These are phyloP conservation scores for Setophaga petechia DNA, from an alignment of 2,113 vertebrate genomes.

Conservation along the genomic window DNA sequence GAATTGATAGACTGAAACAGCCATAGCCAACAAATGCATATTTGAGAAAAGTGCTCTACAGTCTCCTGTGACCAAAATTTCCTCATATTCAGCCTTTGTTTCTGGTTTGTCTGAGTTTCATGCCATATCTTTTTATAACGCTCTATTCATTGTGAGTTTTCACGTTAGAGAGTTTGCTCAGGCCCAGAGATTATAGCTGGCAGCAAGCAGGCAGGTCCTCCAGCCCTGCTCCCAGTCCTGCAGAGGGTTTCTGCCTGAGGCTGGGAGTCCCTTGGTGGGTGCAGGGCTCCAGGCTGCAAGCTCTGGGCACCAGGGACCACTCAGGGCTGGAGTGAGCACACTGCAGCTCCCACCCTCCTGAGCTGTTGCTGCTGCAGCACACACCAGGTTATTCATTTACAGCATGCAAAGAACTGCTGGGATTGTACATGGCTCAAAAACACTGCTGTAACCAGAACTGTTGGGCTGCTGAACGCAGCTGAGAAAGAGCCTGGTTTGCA, in stretches of 20 bases:
- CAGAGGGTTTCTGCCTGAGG: background rate
- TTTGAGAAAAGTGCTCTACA: background rate
- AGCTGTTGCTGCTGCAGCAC: background rate
- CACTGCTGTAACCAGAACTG: background rate
- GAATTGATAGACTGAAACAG: background rate
- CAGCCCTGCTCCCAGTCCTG: accelerated
- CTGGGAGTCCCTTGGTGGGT: accelerated
- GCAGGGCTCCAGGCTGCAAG: background rate
- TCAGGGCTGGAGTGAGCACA: background rate
- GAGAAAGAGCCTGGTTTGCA: background rate
- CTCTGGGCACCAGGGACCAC: background rate
- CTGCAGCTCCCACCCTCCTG: background rate
- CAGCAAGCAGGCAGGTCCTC: background rate
- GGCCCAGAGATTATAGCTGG: background rate
- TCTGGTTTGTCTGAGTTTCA: background rate
- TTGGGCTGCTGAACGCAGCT: background rate
- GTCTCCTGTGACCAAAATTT: background rate
- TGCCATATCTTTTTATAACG: background rate
- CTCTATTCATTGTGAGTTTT: background rate
- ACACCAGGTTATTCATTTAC: background rate
- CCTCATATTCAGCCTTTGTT: background rate
- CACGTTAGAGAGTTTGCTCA: background rate
- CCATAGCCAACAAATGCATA: background rate
- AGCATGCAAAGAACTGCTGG: background rate
- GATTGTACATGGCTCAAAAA: background rate